Conservation (phyloP, 2,113 vertebrate genomes). For the Urocynchramus pylzowi region DNA sequence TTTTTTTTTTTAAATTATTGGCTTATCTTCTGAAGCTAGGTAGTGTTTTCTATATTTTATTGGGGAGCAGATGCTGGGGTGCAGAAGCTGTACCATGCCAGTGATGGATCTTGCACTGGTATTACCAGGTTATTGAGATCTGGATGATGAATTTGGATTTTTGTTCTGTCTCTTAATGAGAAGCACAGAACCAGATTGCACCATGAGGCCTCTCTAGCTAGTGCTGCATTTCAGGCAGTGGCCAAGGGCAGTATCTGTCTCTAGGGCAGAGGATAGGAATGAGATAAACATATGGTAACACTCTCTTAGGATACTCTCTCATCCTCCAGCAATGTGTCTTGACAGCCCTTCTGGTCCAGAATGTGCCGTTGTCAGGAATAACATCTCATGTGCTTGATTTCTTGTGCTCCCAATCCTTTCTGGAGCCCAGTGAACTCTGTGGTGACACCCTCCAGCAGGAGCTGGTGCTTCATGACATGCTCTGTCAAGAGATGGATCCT, state of each 20-base stretch:
- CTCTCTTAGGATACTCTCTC: neutral
- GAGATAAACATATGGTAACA: neutral
- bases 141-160: neutral
- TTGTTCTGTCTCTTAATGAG: neutral
- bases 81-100: neutral
- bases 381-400: neutral
- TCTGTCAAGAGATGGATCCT: neutral
- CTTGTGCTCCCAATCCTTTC: neutral
- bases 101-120: neutral
- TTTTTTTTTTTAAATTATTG: neutral
- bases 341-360: conserved; percentile 7
- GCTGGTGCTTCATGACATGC: neutral
- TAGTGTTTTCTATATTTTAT: neutral
- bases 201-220: neutral
- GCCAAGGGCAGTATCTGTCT: neutral
- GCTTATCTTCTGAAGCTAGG: neutral
- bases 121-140: neutral
- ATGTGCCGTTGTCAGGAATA: neutral
- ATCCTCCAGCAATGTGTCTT: neutral
- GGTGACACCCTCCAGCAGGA: neutral
- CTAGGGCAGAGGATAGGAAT: neutral
- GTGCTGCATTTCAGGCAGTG: neutral
- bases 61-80: neutral
- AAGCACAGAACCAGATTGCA: neutral
- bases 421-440: neutral